Evolutionary conservation across 2,113 vertebrate genomes (phyloP), one percentile per base, ranked within the genome.

Genomic region (Panthera uncia): DNA sequence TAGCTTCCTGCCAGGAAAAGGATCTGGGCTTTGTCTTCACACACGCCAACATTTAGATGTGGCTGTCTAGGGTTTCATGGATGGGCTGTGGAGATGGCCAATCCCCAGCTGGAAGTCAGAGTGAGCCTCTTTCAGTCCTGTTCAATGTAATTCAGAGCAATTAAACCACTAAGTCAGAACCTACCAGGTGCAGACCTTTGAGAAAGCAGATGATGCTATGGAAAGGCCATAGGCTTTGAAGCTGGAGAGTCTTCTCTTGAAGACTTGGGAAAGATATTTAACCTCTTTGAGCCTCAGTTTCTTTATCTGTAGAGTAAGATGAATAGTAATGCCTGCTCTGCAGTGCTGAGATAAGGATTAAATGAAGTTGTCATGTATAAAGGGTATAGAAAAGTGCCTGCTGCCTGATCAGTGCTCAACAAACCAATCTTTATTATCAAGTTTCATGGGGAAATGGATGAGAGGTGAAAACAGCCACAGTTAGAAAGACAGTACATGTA

Each of bases 1-100:
- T 12, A 68, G 63, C 55, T 79, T 97, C 85, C 86, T 57, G 84
- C 73, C 79, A 50, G 48, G 41, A 79, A 84, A 68, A 86, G 38
- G n/a, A 55, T n/a, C 91, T 91, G 82, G 76, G 86, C 71, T 97
- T 85, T 83, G 81, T 97, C 93, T 94, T 45, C 23, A 7, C 10
- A 4, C 36, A 8, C 0, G 1, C 63, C 63, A 50, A 41, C 33
- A 25, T 73, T 57, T 71, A 71, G 7, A 93, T 73, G 73, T 29
- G 69, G 4, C 66, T 79, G 71, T 78, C 68, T 50, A 45, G 68
- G 48, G 21, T 50, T 65, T 92, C 86, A 66, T 45, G 41, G 33
- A 41, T 68, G 68, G 74, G 23, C 41, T 92, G 55, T 19, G 36
- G 78, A 27, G 11, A 23, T 11, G 11, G 41, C 71, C n/a, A 45